A percentile compares a stretch with the other conserved stretches of the same genome.
Evolutionary conservation across 2,888 invertebrate species (phyloP).

Genomic region (Monoplex corrugatus): DNA sequence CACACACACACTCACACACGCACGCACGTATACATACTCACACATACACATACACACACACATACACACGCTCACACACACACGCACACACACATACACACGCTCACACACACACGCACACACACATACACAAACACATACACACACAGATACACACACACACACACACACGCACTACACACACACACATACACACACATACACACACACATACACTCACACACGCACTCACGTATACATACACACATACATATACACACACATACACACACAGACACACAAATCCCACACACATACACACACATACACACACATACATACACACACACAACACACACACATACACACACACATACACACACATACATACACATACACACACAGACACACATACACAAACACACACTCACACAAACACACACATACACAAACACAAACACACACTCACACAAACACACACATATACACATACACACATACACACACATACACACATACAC

Average conservation of each 20-base stretch:
- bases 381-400: background rate
- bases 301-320: slow-evolving; percentile 2
- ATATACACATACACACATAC: background rate
- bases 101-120: slow-evolving; percentile 1
- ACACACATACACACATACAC: background rate
- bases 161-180: background rate
- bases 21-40: background rate
- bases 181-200: slow-evolving; percentile 19
- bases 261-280: background rate
- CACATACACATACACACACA: background rate
- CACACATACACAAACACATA: background rate
- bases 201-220: too few relatives aligned
- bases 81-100: background rate
- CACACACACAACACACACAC: slow-evolving; percentile 10
- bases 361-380: background rate
- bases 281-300: background rate
- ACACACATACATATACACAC: background rate
- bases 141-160: background rate
- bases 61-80: background rate
- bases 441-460: slow-evolving; percentile 11
- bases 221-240: background rate
- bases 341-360: slow-evolving; percentile 12
- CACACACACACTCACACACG: background rate
- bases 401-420: background rate
- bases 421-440: slow-evolving; percentile 3